These are phyloP conservation scores for Cossypha niveicapilla DNA, from an alignment of 2,797 vertebrate species.

Conservation along the genomic window DNA sequence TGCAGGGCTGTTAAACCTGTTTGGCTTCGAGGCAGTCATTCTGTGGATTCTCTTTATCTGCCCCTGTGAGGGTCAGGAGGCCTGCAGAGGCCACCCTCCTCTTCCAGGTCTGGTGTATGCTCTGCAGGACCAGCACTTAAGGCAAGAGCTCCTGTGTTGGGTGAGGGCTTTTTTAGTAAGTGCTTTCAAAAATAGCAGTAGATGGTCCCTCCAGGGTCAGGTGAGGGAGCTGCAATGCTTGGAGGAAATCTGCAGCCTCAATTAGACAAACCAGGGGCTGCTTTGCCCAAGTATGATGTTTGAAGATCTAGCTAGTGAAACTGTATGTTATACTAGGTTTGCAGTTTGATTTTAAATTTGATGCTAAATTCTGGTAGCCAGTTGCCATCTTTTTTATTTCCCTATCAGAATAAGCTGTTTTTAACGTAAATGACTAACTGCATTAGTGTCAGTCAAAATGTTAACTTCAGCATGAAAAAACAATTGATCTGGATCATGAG, in stretches of 20 bases:
- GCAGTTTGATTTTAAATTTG: not conserved
- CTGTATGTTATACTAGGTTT: not conserved
- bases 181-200: not conserved
- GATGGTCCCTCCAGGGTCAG: not conserved
- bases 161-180: not conserved
- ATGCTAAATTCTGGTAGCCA: not conserved
- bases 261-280: not conserved
- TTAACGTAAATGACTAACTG: not conserved
- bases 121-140: not conserved
- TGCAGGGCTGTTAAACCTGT: constrained; percentile 55
- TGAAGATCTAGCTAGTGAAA: not conserved
- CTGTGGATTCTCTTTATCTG: constrained; percentile 50
- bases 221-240: not conserved
- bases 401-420: not conserved
- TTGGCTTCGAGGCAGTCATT: constrained; percentile 59
- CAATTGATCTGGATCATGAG: not conserved
- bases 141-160: not conserved
- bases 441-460: not conserved
- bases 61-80: not conserved
- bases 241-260: not conserved
- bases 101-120: not conserved
- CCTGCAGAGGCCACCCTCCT: not conserved
- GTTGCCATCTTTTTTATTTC: not conserved
- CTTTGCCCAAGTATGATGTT: not conserved
- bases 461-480: not conserved